phyloP scores from a whole-genome alignment of 2,797 vertebrate genomes.

The Poecilia gillii region DNA sequence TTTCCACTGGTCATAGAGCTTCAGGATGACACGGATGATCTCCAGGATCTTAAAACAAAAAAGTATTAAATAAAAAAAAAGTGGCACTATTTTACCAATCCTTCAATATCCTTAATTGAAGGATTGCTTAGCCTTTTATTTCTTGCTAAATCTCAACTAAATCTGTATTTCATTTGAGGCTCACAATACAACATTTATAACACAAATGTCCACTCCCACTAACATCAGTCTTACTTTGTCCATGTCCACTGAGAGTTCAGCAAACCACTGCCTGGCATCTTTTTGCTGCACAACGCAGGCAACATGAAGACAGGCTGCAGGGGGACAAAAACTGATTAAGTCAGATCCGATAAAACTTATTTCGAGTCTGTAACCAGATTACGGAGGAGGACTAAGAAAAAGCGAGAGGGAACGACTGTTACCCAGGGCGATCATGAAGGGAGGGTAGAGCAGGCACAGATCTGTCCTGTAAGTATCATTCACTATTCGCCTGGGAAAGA shows the following conservation, averaged over 20 bases:
- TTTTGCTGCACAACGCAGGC: constrained; percentile 99
- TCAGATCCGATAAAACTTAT: constrained; percentile 21
- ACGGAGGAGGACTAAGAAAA: constrained; percentile 10
- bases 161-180: background rate
- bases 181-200: background rate
- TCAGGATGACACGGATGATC: constrained; percentile 98
- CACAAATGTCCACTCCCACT: background rate
- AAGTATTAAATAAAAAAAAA: background rate
- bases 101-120: background rate
- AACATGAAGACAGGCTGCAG: constrained; percentile 93
- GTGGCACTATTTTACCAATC: background rate
- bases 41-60: constrained; percentile 89
- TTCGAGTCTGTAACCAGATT: constrained; percentile 24
- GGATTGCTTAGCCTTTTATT: background rate
- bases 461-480: constrained; percentile 99
- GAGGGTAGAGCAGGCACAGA: constrained; percentile 97
- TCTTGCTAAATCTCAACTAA: background rate
- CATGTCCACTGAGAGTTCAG: constrained; percentile 99
- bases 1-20: constrained; percentile 99
- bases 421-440: constrained; percentile 99
- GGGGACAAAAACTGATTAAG: constrained; percentile 15
- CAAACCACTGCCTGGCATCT: constrained; percentile 98
- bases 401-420: constrained; percentile 56
- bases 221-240: constrained; percentile 88
- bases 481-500: constrained; percentile 92